phyloP scores from a whole-genome alignment of 2,113 vertebrate species.

The Thymallus thymallus region DNA sequence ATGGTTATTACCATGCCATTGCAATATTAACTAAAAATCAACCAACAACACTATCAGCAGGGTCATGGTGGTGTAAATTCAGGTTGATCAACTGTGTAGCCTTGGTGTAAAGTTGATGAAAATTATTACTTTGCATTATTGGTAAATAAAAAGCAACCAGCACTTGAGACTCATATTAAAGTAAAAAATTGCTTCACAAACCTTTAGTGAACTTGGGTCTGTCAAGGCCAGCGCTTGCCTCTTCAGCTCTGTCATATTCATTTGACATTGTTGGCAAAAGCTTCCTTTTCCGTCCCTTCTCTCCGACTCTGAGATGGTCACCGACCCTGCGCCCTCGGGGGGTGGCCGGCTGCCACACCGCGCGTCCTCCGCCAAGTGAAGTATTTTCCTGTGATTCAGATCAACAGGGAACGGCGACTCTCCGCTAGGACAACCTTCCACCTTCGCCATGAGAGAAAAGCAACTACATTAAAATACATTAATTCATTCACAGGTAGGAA shows the following conservation, averaged over 20 bases:
- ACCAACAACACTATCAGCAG: neutral
- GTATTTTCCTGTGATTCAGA: conserved; percentile 75
- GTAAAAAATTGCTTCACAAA: conserved; percentile 50
- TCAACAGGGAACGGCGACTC: conserved; percentile 67
- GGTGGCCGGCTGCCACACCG: conserved; percentile 83
- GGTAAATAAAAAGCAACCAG: neutral
- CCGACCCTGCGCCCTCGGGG: conserved; percentile 88
- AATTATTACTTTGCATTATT: neutral
- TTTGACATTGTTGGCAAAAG: conserved; percentile 85
- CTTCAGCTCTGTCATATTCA: conserved; percentile 84
- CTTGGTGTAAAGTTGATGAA: conserved; percentile 4
- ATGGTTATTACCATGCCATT: neutral
- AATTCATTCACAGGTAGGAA: neutral
- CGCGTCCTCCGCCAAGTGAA: conserved; percentile 74
- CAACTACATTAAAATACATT: neutral
- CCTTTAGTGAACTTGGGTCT: conserved; percentile 80
- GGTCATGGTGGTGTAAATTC: neutral
- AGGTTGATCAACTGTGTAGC: neutral
- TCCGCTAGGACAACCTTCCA: conserved; percentile 78
- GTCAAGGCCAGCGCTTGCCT: conserved; percentile 82
- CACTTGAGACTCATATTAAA: neutral
- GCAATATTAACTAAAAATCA: neutral
- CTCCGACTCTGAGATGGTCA: conserved; percentile 75
- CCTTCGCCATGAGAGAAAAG: conserved; percentile 62
- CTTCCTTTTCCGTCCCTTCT: conserved; percentile 64